A percentile compares a stretch with the other conserved stretches of the same genome.
These are phyloP conservation scores for Threskiornis aethiopicus DNA, from an alignment of 2,797 vertebrate species.

Conservation along the genomic window DNA sequence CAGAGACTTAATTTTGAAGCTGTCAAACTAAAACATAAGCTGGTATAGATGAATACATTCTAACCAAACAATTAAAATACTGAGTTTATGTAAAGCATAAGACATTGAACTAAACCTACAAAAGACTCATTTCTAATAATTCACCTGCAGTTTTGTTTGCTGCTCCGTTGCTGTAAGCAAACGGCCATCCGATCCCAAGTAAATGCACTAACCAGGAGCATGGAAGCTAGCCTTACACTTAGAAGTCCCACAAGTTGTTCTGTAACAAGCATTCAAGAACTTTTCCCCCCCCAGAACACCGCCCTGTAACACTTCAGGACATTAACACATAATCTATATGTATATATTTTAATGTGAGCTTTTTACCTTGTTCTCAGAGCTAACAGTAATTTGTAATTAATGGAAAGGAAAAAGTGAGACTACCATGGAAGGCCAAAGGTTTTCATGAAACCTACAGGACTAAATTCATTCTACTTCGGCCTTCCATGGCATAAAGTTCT, in stretches of 20 bases:
- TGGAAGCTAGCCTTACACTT: fast-evolving
- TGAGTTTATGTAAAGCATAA: neutral
- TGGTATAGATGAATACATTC: too few relatives aligned
- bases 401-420: neutral
- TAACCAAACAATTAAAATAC: neutral
- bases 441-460: neutral
- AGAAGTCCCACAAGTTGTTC: neutral
- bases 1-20: neutral
- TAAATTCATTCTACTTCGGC: neutral
- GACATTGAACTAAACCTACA: neutral
- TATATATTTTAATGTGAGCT: neutral
- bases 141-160: neutral
- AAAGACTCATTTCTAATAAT: neutral
- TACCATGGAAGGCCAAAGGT: neutral
- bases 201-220: too few relatives aligned
- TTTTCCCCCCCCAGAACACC: fast-evolving
- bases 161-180: fast-evolving
- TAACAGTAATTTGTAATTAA: neutral
- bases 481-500: neutral
- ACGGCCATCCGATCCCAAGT: neutral
- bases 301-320: neutral
- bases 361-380: neutral
- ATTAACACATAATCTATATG: neutral
- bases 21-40: neutral
- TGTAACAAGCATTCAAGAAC: neutral